phyloP scores from a whole-genome alignment of 2,113 vertebrate genomes.

The human (Homo sapiens) region GRCh38 chr15:99442001-99442500 shows the following conservation, averaged over 20 bases:
- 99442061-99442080: neutral
- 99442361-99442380: slow-evolving; percentile 48
- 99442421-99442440: slow-evolving; percentile 77
- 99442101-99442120: neutral
- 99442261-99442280: neutral
- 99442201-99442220: neutral
- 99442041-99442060: neutral
- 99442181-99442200: slow-evolving; percentile 29
- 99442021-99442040: too few species aligned
- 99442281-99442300: slow-evolving; percentile 13
- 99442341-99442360: neutral
- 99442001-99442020: neutral
- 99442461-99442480: slow-evolving; percentile 78
- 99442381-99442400: slow-evolving; percentile 76
- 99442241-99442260: neutral
- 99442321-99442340: neutral
- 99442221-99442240: neutral
- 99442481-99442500: slow-evolving; percentile 80
- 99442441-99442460: slow-evolving; percentile 79
- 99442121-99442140: slow-evolving; percentile 34
- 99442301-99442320: neutral
- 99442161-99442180: slow-evolving; percentile 70
- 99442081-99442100: neutral
- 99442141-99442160: slow-evolving; percentile 55
- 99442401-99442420: slow-evolving; percentile 85